A percentile compares a stretch with the other conserved stretches of the same genome.
These are phyloP conservation scores for Syndactyla subalaris DNA, from an alignment of 2,797 vertebrate species.

Conservation along the genomic window DNA sequence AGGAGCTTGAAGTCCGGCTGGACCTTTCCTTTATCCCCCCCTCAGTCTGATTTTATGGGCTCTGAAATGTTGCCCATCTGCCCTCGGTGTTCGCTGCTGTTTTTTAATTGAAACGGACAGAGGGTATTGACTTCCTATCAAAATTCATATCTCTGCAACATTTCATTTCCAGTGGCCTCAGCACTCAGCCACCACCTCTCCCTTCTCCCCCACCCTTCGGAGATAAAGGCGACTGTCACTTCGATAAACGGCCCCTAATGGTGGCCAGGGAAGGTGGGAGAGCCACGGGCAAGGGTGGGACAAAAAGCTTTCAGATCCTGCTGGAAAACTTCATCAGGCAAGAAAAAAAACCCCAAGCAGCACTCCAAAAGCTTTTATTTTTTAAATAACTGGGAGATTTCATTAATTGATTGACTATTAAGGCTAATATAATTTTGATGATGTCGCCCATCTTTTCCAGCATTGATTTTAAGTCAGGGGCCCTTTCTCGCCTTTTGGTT, in stretches of 20 bases:
- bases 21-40: background rate
- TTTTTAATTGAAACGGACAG: conserved; percentile 78
- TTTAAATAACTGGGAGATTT: conserved; percentile 59
- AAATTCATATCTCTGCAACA: conserved; percentile 81
- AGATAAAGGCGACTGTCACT: conserved; percentile 85
- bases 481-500: conserved; percentile 18
- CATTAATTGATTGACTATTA: conserved; percentile 77
- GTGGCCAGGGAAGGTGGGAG: background rate
- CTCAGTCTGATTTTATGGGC: conserved; percentile 60
- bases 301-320: background rate
- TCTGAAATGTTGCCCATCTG: conserved; percentile 73
- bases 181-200: conserved; percentile 81
- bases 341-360: background rate
- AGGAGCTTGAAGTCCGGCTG: background rate
- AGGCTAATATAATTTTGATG: conserved; percentile 79
- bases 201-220: conserved; percentile 81
- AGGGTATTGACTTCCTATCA: conserved; percentile 92
- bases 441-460: conserved; percentile 69
- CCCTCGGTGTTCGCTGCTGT: conserved; percentile 64
- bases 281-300: background rate
- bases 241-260: conserved; percentile 49
- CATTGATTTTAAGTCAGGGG: conserved; percentile 72
- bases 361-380: background rate
- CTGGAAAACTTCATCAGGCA: conserved; percentile 9
- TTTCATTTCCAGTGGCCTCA: conserved; percentile 89